A percentile compares a stretch with the other conserved stretches of the same genome.
These are phyloP conservation scores for Pagrus major DNA, from an alignment of 2,113 vertebrate genomes.

Conservation along the genomic window DNA sequence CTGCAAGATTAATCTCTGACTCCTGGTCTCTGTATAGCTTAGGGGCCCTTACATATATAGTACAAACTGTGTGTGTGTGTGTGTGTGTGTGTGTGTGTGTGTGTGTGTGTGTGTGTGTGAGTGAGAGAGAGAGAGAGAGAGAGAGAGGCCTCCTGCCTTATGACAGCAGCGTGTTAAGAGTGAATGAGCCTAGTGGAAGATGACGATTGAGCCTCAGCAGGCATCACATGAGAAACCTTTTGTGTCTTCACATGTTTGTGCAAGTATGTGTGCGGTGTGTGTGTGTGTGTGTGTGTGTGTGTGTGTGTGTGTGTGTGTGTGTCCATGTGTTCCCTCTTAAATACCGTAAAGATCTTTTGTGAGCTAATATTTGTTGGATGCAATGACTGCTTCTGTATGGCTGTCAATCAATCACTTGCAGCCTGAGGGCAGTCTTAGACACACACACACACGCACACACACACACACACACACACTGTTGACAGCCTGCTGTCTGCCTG, in stretches of 20 bases:
- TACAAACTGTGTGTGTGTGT: neutral
- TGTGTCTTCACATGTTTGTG: constrained; percentile 6
- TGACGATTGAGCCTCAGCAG: constrained; percentile 15
- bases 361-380: constrained; percentile 34
- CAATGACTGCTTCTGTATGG: constrained; percentile 34
- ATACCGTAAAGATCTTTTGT: constrained; percentile 50
- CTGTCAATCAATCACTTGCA: constrained; percentile 48
- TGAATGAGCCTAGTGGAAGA: constrained; percentile 1
- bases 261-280: neutral
- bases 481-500: neutral
- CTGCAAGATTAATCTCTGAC: no score
- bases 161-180: constrained; percentile 5
- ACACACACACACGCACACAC: constrained; percentile 28
- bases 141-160: neutral
- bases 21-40: no score
- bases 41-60: no score
- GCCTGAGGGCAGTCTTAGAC: constrained; percentile 28
- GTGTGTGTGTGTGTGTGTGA: constrained; percentile 6
- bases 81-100: constrained; percentile 17
- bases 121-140: no score
- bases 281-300: constrained; percentile 9
- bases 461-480: constrained; percentile 1
- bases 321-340: constrained; percentile 19
- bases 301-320: neutral
- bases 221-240: constrained; percentile 14